phyloP scores from a whole-genome alignment of 92 coral and sea anemone species.

The Anthopleura xanthogrammica region DNA sequence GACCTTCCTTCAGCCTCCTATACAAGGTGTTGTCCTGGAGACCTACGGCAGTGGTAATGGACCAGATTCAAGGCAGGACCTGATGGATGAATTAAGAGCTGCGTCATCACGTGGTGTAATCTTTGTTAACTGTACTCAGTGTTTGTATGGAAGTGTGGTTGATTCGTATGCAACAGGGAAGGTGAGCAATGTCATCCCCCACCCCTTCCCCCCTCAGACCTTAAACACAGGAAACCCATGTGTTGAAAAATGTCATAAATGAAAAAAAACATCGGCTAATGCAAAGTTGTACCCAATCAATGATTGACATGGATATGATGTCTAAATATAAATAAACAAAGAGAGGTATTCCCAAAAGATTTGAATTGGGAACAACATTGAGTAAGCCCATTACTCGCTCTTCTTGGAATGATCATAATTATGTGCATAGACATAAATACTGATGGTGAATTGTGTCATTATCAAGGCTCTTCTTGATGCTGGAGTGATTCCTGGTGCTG shows the following conservation, averaged over 20 bases:
- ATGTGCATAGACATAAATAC: background rate
- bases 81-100: slow-evolving; percentile 59
- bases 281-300: too few relatives aligned
- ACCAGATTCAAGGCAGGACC: slow-evolving; percentile 75
- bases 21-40: slow-evolving; percentile 89
- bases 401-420: background rate
- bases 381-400: too few relatives aligned
- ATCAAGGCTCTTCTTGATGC: slow-evolving; percentile 72
- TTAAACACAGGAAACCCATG: too few relatives aligned
- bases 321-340: too few relatives aligned
- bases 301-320: too few relatives aligned
- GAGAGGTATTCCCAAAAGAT: too few relatives aligned
- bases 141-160: slow-evolving; percentile 84
- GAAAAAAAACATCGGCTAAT: too few relatives aligned
- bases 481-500: slow-evolving; percentile 90
- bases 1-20: slow-evolving; percentile 85
- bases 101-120: slow-evolving; percentile 87
- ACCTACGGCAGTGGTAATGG: slow-evolving; percentile 94
- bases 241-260: too few relatives aligned
- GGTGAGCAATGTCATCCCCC: slow-evolving; percentile 44
- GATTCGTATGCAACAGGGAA: slow-evolving; percentile 91
- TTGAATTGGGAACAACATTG: too few relatives aligned
- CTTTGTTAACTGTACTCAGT: slow-evolving; percentile 92
- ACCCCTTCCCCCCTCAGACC: background rate
- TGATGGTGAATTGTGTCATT: background rate